A percentile compares a stretch with the other conserved stretches of the same genome.
These are phyloP conservation scores for Crotalus horridus DNA, from an alignment of 2,113 vertebrate genomes.

Conservation along the genomic window DNA sequence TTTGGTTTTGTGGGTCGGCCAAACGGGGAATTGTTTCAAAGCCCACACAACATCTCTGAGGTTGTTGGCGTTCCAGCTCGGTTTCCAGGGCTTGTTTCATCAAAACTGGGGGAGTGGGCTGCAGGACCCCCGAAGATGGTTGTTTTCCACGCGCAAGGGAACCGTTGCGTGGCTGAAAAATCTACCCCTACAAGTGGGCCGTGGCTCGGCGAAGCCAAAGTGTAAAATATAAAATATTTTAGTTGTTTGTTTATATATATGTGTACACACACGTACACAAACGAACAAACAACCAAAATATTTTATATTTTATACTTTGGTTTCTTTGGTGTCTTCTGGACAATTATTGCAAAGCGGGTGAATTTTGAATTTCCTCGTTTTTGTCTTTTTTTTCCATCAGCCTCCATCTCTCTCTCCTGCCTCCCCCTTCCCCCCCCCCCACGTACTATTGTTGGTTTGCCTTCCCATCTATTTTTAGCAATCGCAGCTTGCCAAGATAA, in stretches of 20 bases:
- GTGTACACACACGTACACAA: no score
- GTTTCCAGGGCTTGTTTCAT: neutral
- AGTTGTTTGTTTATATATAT: no score
- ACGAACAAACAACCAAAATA: no score
- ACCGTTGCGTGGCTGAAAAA: no score
- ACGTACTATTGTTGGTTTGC: neutral
- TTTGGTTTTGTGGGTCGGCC: neutral
- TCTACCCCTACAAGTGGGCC: no score
- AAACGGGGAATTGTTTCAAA: neutral
- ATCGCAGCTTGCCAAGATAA: slow-evolving; percentile 20
- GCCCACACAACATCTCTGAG: neutral
- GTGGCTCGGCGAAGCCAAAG: no score
- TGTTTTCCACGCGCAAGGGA: no score
- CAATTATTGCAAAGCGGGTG: neutral
- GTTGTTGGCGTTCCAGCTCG: neutral
- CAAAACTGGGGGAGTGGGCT: neutral
- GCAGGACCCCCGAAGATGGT: neutral
- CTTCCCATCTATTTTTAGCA: slow-evolving; percentile 58
- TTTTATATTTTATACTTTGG: no score
- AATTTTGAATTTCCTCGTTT: neutral
- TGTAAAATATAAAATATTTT: no score
- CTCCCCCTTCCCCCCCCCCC: neutral
- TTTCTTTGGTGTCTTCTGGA: no score
- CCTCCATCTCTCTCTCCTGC: no score
- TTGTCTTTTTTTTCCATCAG: no score